Percentiles rank a stretch among this genome's conserved stretches.
These are phyloP conservation scores for Agelas oroides DNA, from an alignment of 37 sponge, comb jelly and placozoan genomes.

Conservation along the genomic window DNA sequence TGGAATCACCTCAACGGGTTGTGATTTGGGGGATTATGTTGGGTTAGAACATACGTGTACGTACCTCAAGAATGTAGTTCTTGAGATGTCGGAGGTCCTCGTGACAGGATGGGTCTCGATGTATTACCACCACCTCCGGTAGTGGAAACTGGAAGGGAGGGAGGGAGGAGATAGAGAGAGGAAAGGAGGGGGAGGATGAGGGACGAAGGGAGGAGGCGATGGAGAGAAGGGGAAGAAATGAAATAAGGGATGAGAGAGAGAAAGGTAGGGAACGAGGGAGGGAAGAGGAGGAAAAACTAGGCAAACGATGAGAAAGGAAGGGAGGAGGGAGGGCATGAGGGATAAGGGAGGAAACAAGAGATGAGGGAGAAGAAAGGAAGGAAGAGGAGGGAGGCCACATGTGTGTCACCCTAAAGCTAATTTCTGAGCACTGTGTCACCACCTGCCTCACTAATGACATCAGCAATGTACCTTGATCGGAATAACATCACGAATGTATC, in stretches of 20 bases:
- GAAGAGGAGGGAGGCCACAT: background rate
- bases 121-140: slow-evolving; percentile 89
- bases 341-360: background rate
- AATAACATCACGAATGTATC: slow-evolving; percentile 90
- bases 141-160: slow-evolving; percentile 76
- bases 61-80: slow-evolving; percentile 86
- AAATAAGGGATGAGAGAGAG: background rate
- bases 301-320: too few relatives aligned
- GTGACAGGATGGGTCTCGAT: slow-evolving; percentile 68
- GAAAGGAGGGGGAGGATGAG: background rate
- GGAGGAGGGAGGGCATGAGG: background rate
- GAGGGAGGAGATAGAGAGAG: background rate
- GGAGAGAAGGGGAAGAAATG: too few relatives aligned
- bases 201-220: too few relatives aligned
- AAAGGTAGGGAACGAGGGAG: too few relatives aligned
- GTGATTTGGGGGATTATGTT: background rate
- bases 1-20: background rate
- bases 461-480: slow-evolving; percentile 80
- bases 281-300: too few relatives aligned
- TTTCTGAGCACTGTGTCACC: too few relatives aligned
- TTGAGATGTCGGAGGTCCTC: slow-evolving; percentile 71
- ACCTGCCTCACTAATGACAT: too few relatives aligned
- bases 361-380: background rate
- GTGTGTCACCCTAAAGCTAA: too few relatives aligned
- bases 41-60: background rate